A percentile compares a stretch with the other conserved stretches of the same genome.
These are phyloP conservation scores for Spodoptera litura DNA, from an alignment of 1,140 invertebrate species.

Conservation along the genomic window DNA sequence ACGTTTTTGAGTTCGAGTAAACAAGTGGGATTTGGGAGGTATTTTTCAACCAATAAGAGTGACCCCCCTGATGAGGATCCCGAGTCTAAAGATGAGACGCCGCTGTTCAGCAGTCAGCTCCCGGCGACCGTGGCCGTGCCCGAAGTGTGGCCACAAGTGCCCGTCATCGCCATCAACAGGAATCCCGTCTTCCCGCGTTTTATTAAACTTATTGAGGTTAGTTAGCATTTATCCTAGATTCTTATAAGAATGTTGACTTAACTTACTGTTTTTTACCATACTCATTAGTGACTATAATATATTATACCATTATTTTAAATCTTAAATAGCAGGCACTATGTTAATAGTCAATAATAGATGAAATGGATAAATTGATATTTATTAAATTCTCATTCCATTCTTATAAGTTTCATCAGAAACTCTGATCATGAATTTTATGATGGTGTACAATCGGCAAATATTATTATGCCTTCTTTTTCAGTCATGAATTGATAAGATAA, in stretches of 20 bases:
- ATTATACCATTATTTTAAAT: background rate
- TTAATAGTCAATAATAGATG: no score
- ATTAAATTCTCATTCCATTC: slow-evolving; percentile 25
- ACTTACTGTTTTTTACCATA: no score
- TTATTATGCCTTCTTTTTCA: no score
- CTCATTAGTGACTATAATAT: no score
- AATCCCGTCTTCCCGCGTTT: slow-evolving; percentile 99
- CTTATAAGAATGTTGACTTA: background rate
- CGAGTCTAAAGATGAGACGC: slow-evolving; percentile 76
- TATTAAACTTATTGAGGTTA: slow-evolving; percentile 98
- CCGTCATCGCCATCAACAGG: slow-evolving; percentile 96
- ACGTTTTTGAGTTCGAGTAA: slow-evolving; percentile 46
- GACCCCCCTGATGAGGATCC: slow-evolving; percentile 77
- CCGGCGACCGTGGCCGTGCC: slow-evolving; percentile 97
- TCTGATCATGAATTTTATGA: no score
- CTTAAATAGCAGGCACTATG: background rate
- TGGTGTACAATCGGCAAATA: no score
- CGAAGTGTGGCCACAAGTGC: slow-evolving; percentile 98
- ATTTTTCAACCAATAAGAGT: slow-evolving; percentile 78
- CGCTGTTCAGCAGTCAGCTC: slow-evolving; percentile 86
- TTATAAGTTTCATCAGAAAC: background rate
- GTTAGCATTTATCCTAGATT: background rate
- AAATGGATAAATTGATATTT: background rate
- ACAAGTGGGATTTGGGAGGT: slow-evolving; percentile 55
- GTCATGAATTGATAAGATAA: no score